Evolutionary conservation across 2,797 vertebrate genomes (phyloP).

Genomic region (Gouania willdenowi): DNA sequence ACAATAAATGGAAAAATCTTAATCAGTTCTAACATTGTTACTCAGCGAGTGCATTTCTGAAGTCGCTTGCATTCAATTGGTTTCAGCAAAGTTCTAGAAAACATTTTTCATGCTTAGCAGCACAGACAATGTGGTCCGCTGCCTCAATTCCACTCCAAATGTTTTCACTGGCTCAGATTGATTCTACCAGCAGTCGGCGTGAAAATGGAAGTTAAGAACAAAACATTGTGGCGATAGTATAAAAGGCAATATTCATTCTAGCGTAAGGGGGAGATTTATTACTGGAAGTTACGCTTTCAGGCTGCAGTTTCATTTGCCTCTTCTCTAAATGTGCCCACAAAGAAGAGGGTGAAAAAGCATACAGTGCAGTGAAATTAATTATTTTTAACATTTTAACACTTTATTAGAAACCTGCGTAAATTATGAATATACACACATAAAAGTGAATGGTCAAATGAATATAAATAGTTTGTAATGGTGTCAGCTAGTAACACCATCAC

Average conservation of each 20-base stretch:
- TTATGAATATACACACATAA: too few species aligned
- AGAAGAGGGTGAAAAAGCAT: background rate
- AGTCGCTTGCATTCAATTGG: slow-evolving; percentile 35
- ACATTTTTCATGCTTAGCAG: slow-evolving; percentile 60
- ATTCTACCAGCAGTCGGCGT: slow-evolving; percentile 49
- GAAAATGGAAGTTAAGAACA: slow-evolving; percentile 48
- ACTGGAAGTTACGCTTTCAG: slow-evolving; percentile 34
- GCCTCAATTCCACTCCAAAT: slow-evolving; percentile 46
- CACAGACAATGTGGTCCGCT: slow-evolving; percentile 39
- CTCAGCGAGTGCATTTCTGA: too few species aligned
- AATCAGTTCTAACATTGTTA: slow-evolving; percentile 48
- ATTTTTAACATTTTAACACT: slow-evolving; percentile 1
- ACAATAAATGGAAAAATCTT: slow-evolving; percentile 26
- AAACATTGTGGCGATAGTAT: slow-evolving; percentile 41
- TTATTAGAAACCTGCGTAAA: background rate
- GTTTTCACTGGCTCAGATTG: slow-evolving; percentile 48
- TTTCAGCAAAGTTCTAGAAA: slow-evolving; percentile 37
- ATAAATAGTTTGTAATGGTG: too few species aligned
- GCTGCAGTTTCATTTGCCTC: slow-evolving; percentile 21
- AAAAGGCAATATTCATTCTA: slow-evolving; percentile 47
- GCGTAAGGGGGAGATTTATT: slow-evolving; percentile 41
- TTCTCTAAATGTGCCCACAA: slow-evolving; percentile 21
- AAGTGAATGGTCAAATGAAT: too few species aligned
- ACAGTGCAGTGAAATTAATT: background rate
- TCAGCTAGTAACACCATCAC: too few species aligned